These are phyloP conservation scores for Acromyrmex echinatior DNA, from an alignment of 1,140 invertebrate genomes.

Conservation along the genomic window DNA sequence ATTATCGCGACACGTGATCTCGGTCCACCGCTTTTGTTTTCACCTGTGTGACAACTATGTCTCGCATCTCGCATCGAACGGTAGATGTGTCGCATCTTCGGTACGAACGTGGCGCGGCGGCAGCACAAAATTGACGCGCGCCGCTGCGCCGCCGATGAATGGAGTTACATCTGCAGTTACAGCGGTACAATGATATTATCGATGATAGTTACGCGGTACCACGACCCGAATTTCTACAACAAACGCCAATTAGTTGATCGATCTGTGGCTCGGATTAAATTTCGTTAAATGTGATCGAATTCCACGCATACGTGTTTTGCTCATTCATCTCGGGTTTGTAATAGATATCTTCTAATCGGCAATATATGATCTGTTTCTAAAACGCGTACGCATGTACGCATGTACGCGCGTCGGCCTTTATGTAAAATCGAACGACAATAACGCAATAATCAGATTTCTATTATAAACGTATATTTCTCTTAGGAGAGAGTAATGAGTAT, in stretches of 20 bases:
- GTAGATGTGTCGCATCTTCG: conserved; percentile 35
- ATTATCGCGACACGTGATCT: conserved; percentile 64
- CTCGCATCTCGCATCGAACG: neutral
- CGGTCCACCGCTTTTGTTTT: conserved; percentile 48
- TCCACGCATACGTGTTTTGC: conserved; percentile 32
- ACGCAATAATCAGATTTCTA: neutral
- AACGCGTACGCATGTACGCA: neutral
- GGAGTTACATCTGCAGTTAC: conserved; percentile 46
- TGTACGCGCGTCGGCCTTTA: neutral
- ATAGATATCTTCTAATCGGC: conserved; percentile 58
- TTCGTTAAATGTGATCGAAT: conserved; percentile 58
- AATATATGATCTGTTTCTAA: conserved; percentile 8
- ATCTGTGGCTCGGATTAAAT: conserved; percentile 50
- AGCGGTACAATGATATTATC: conserved; percentile 39
- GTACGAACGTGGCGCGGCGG: neutral
- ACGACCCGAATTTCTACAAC: conserved; percentile 54
- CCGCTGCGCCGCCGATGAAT: conserved; percentile 35
- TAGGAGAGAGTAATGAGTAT: neutral
- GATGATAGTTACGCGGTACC: conserved; percentile 39
- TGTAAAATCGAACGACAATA: neutral
- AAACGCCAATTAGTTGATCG: conserved; percentile 61
- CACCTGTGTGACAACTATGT: conserved; percentile 35
- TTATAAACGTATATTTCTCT: conserved; percentile 3
- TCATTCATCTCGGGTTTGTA: conserved; percentile 46
- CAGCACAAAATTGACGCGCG: conserved; percentile 43